Percentiles rank a stretch among this genome's conserved stretches.
These are phyloP conservation scores for Podocnemis expansa DNA, from an alignment of 2,113 vertebrate genomes.

Conservation along the genomic window DNA sequence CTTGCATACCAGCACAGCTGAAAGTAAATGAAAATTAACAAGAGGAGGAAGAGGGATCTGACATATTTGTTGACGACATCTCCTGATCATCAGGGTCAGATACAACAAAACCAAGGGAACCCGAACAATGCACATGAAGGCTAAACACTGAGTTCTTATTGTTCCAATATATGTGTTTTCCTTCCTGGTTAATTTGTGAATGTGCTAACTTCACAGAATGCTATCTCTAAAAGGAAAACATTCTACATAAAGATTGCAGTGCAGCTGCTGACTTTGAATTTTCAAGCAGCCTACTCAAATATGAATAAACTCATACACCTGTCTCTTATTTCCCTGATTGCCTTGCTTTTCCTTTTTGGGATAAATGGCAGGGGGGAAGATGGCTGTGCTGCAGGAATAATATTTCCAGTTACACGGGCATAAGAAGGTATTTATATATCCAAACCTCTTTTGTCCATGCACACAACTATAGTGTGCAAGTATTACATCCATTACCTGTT, in stretches of 20 bases:
- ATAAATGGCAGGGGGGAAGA: background rate
- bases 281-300: background rate
- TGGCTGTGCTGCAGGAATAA: background rate
- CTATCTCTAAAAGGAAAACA: background rate
- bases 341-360: background rate
- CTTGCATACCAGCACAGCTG: slow-evolving; percentile 6
- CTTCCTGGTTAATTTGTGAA: background rate
- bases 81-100: background rate
- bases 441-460: background rate
- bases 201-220: background rate
- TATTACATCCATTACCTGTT: background rate
- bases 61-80: background rate
- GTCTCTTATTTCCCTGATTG: background rate
- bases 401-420: background rate
- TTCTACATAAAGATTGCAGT: background rate
- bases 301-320: background rate
- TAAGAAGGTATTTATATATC: background rate
- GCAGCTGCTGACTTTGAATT: background rate
- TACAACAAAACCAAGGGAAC: background rate
- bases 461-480: background rate
- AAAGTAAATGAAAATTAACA: background rate
- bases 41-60: background rate
- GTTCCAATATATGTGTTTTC: background rate
- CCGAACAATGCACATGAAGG: background rate
- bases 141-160: background rate